A percentile compares a stretch with the other conserved stretches of the same genome.
These are phyloP conservation scores for Nothura maculosa DNA, from an alignment of 2,797 vertebrate species.

Conservation along the genomic window DNA sequence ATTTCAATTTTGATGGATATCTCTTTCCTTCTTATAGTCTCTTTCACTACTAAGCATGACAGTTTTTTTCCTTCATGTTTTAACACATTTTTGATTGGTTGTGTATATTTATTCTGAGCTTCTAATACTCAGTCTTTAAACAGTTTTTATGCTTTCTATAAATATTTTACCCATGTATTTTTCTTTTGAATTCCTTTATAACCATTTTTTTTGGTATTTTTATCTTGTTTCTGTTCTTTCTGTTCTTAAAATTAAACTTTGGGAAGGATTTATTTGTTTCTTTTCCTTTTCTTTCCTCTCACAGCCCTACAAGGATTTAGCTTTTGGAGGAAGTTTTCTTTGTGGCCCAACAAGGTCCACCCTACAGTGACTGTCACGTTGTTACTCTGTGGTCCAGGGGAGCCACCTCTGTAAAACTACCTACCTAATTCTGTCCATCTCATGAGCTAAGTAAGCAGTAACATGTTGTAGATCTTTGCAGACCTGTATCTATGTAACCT, in stretches of 20 bases:
- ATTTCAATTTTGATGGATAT: slow-evolving; percentile 65
- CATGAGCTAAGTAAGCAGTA: background rate
- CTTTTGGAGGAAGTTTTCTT: background rate
- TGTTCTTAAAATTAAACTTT: slow-evolving; percentile 56
- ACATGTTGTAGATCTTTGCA: fast-evolving
- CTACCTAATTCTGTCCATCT: too few species aligned
- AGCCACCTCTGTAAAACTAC: too few species aligned
- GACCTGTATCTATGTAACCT: background rate
- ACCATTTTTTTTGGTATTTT: slow-evolving; percentile 74
- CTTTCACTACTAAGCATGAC: slow-evolving; percentile 43
- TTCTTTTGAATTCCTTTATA: slow-evolving; percentile 80
- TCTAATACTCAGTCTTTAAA: slow-evolving; percentile 69
- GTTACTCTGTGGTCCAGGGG: background rate
- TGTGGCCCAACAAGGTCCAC: background rate
- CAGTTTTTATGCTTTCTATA: slow-evolving; percentile 59
- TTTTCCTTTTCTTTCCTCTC: background rate
- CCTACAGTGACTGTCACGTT: background rate
- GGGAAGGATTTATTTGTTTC: background rate
- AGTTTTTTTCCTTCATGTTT: slow-evolving; percentile 36
- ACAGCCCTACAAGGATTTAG: background rate
- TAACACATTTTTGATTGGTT: slow-evolving; percentile 57
- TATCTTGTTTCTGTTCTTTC: slow-evolving; percentile 74
- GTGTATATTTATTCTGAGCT: slow-evolving; percentile 40
- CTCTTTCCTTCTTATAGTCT: slow-evolving; percentile 43
- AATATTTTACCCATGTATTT: slow-evolving; percentile 73